Evolutionary conservation across 1,140 invertebrate genomes (phyloP).

Genomic region (Luehdorfia chinensis): DNA sequence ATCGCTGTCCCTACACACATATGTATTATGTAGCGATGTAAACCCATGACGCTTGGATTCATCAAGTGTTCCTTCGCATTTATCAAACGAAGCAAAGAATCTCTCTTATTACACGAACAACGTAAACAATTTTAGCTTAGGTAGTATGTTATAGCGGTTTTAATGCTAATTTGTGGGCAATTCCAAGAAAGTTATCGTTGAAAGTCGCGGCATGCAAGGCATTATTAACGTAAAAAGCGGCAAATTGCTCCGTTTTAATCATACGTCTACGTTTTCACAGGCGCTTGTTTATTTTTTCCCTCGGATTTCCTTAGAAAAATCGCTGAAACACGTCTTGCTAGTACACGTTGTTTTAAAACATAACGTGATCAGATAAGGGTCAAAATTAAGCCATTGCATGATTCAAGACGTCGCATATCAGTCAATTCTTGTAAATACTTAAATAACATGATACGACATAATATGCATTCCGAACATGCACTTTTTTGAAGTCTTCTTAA

Average conservation of each 20-base stretch:
- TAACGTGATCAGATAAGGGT: constrained; percentile 8
- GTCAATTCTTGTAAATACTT: not conserved
- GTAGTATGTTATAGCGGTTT: constrained; percentile 26
- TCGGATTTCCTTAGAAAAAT: constrained; percentile 14
- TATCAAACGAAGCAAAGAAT: not conserved
- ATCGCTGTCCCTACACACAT: too few relatives aligned
- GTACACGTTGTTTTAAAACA: constrained; percentile 8
- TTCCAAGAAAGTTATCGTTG: constrained; percentile 20
- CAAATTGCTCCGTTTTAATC: constrained; percentile 28
- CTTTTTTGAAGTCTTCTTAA: too few relatives aligned
- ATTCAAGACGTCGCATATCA: not conserved
- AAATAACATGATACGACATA: not conserved
- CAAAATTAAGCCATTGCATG: constrained; percentile 7
- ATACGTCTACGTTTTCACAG: constrained; percentile 24
- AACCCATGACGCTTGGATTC: not conserved
- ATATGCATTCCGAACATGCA: not conserved
- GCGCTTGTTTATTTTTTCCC: constrained; percentile 16
- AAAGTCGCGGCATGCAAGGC: constrained; percentile 22
- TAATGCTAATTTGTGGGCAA: constrained; percentile 29
- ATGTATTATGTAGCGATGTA: too few relatives aligned
- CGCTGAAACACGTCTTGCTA: constrained; percentile 3
- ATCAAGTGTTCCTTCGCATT: not conserved
- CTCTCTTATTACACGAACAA: not conserved
- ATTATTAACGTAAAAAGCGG: constrained; percentile 23
- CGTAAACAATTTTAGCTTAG: constrained; percentile 8